Conservation (phyloP, 2,888 invertebrate species). For the Psylliodes chrysocephalus region DNA sequence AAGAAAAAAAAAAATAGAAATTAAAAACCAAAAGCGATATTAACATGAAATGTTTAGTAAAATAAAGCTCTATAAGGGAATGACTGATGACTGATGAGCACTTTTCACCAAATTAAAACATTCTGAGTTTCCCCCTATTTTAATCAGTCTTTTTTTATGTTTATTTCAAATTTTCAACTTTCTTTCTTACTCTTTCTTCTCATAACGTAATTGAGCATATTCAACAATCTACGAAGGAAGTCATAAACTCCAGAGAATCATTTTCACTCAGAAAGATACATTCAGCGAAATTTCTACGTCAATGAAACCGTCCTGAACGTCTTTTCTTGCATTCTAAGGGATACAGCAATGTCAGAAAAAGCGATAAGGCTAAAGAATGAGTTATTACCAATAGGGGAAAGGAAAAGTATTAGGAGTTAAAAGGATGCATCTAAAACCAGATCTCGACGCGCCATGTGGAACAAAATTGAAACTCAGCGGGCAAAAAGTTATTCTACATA, state of each 20-base stretch:
- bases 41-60: too few species aligned
- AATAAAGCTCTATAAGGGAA: too few species aligned
- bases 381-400: constrained; percentile 16
- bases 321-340: constrained; percentile 9
- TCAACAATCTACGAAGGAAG: neutral
- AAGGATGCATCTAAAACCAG: constrained; percentile 23
- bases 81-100: too few species aligned
- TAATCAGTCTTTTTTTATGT: too few species aligned
- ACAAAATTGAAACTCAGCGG: too few species aligned
- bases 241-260: neutral
- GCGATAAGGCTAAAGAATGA: constrained; percentile 25
- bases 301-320: constrained; percentile 4
- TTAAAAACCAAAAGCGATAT: too few species aligned
- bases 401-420: constrained; percentile 7
- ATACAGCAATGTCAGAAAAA: constrained; percentile 13
- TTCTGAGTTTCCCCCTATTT: too few species aligned
- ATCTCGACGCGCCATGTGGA: neutral
- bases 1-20: too few species aligned
- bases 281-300: constrained; percentile 20
- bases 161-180: neutral
- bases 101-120: too few species aligned
- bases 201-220: neutral
- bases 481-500: too few species aligned
- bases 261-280: neutral
- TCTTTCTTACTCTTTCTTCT: neutral